A percentile compares a stretch with the other conserved stretches of the same genome.
Conservation (phyloP, 2,888 invertebrate species). For the Sinopyrophorus schimmeli region DNA sequence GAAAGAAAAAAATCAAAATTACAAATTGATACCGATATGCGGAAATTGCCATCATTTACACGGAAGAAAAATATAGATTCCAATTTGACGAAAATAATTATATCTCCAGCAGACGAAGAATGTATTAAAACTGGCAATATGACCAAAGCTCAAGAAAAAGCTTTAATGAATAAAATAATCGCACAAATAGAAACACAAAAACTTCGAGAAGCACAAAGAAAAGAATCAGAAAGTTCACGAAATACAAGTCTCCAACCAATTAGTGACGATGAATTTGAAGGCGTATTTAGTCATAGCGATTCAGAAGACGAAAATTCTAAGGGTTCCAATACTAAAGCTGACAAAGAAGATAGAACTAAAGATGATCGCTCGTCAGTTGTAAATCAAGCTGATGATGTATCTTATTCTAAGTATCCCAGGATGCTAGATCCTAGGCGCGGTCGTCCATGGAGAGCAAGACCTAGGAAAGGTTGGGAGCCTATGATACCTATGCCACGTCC, state of each 20-base stretch:
- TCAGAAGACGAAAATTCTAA: conserved; percentile 10
- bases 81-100: conserved; percentile 65
- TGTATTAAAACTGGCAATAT: conserved; percentile 75
- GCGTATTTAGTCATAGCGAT: conserved; percentile 38
- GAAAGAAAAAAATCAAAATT: conserved; percentile 9
- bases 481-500: conserved; percentile 19
- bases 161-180: conserved; percentile 75
- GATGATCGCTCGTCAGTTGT: too few species aligned
- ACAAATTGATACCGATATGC: conserved; percentile 60
- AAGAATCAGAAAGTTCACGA: conserved; percentile 63
- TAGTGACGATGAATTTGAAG: conserved; percentile 53
- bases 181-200: conserved; percentile 78
- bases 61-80: conserved; percentile 1
- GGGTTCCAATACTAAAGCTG: background rate
- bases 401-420: conserved; percentile 24
- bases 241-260: conserved; percentile 50
- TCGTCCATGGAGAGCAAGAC: conserved; percentile 30
- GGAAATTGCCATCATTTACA: conserved; percentile 35
- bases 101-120: conserved; percentile 81
- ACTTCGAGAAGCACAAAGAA: conserved; percentile 73
- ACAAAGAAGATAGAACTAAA: conserved; percentile 2
- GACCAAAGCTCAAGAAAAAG: conserved; percentile 74
- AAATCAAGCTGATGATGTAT: conserved; percentile 42
- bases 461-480: conserved; percentile 25
- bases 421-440: conserved; percentile 28